Evolutionary conservation across 2,888 invertebrate species (phyloP).

Genomic region (Ptycholaimellus sp.): DNA sequence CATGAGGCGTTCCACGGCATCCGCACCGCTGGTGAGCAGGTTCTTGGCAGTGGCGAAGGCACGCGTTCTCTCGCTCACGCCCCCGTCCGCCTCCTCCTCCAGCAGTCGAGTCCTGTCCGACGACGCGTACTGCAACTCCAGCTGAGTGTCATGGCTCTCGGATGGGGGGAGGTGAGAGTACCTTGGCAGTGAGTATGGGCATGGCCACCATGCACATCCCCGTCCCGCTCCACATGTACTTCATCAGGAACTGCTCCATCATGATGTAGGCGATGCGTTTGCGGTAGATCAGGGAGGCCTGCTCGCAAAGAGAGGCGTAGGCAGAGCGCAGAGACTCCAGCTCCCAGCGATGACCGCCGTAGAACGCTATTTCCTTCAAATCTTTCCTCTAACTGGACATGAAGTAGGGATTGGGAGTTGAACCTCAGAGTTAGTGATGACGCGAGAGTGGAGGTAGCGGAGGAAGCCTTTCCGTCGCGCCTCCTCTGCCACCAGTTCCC

Average conservation of each 20-base stretch:
- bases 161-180: no score
- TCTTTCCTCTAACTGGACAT: constrained; percentile 72
- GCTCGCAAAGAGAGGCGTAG: constrained; percentile 52
- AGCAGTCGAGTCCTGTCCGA: no score
- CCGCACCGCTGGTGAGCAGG: constrained; percentile 67
- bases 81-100: constrained; percentile 33
- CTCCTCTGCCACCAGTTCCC: constrained; percentile 78
- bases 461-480: constrained; percentile 74
- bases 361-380: constrained; percentile 93
- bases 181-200: constrained; percentile 46
- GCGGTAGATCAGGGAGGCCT: constrained; percentile 64
- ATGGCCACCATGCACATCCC: constrained; percentile 78
- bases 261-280: constrained; percentile 71
- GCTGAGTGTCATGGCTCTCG: no score
- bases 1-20: constrained; percentile 86
- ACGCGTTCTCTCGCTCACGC: constrained; percentile 62
- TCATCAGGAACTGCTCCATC: constrained; percentile 98
- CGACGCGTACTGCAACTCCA: no score
- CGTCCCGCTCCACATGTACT: constrained; percentile 91
- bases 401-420: constrained; percentile 41
- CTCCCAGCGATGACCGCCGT: constrained; percentile 51
- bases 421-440: constrained; percentile 51
- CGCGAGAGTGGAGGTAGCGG: constrained; percentile 67
- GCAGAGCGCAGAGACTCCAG: constrained; percentile 40
- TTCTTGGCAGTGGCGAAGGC: constrained; percentile 88